Evolutionary conservation across 1,140 invertebrate species (phyloP).

Genomic region (Popillia japonica): DNA sequence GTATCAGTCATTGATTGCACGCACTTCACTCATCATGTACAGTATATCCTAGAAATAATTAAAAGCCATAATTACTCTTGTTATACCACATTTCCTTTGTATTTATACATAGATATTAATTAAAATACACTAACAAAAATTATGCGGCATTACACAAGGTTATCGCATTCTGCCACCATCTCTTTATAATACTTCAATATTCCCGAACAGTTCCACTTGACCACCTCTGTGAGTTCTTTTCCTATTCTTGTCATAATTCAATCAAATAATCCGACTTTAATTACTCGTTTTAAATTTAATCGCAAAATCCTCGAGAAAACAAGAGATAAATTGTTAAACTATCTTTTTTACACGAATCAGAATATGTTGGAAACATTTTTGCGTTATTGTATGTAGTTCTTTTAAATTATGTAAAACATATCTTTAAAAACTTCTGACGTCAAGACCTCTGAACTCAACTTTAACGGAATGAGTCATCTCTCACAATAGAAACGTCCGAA

Average conservation of each 20-base stretch:
- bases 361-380: not conserved
- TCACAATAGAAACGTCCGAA: not conserved
- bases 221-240: not conserved
- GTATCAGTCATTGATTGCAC: too few relatives aligned
- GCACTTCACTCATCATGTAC: too few relatives aligned
- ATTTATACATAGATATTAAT: not conserved
- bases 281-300: not conserved
- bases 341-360: not conserved
- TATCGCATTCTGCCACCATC: not conserved
- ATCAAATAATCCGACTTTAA: not conserved
- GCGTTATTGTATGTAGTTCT: not conserved
- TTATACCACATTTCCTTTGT: not conserved
- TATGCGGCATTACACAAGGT: not conserved
- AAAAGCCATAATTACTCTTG: not conserved
- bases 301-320: not conserved
- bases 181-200: not conserved
- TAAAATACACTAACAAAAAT: not conserved
- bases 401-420: not conserved
- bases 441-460: not conserved
- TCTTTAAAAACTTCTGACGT: too few relatives aligned
- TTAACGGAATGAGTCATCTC: not conserved
- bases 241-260: not conserved
- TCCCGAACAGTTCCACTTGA: not conserved
- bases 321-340: not conserved
- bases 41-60: too few relatives aligned